These are phyloP conservation scores for Cygnus olor DNA, from an alignment of 2,797 vertebrate species.

Conservation along the genomic window DNA sequence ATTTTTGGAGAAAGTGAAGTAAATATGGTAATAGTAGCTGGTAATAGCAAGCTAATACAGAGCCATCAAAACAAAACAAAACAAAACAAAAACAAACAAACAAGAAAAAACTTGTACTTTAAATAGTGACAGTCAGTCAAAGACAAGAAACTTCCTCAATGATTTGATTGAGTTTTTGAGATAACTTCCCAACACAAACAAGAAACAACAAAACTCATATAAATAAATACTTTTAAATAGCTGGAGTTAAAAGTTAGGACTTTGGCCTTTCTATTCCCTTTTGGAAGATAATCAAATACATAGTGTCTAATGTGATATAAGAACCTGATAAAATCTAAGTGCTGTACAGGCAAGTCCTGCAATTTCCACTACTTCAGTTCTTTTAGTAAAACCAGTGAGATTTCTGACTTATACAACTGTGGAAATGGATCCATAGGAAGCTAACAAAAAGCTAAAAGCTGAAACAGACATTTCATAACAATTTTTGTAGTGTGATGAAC, in stretches of 20 bases:
- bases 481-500: neutral
- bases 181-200: neutral
- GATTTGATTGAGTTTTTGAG: neutral
- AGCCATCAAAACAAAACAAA: neutral
- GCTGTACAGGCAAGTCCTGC: neutral
- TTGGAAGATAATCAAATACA: neutral
- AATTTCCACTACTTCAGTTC: neutral
- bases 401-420: neutral
- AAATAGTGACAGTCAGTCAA: neutral
- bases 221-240: neutral
- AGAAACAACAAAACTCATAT: neutral
- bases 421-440: neutral
- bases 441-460: too few species aligned
- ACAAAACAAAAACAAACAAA: too few species aligned
- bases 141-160: neutral
- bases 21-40: neutral
- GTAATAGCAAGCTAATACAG: neutral
- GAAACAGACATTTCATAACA: neutral
- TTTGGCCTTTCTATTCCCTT: neutral
- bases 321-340: neutral
- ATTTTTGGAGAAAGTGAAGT: neutral
- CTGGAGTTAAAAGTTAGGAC: neutral
- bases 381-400: neutral
- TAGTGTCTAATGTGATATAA: neutral
- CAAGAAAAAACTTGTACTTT: neutral